Percentiles rank a stretch among this genome's conserved stretches.
These are phyloP conservation scores for Plebejus argus DNA, from an alignment of 2,888 invertebrate species.

Conservation along the genomic window DNA sequence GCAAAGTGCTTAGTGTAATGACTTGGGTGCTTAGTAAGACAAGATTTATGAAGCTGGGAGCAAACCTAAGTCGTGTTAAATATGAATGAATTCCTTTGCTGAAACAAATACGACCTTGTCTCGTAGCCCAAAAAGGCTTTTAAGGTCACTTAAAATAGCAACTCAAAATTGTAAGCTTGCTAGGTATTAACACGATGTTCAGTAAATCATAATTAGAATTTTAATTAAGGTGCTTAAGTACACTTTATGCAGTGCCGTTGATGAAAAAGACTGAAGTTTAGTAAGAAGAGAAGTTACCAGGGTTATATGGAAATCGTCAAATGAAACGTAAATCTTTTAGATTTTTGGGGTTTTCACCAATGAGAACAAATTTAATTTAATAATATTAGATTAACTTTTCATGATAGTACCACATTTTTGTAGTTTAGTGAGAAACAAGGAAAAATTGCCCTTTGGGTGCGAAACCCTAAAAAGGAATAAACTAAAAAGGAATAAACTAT, in stretches of 20 bases:
- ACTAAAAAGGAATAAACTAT: too few relatives aligned
- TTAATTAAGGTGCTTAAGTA: conserved; percentile 8
- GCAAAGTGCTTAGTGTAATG: conserved; percentile 44
- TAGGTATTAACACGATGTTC: conserved; percentile 17
- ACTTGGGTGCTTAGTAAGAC: conserved; percentile 44
- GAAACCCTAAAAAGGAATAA: too few relatives aligned
- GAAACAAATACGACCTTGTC: conserved; percentile 27
- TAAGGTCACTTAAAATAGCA: conserved; percentile 18
- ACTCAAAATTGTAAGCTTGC: neutral
- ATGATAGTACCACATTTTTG: too few relatives aligned
- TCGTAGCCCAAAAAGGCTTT: conserved; percentile 23
- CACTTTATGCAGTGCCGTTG: neutral
- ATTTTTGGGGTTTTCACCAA: too few relatives aligned
- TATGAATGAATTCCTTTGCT: conserved; percentile 31
- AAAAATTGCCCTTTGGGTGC: too few relatives aligned
- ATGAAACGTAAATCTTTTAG: too few relatives aligned
- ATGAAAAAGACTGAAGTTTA: neutral
- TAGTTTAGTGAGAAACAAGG: too few relatives aligned
- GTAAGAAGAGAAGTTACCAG: neutral
- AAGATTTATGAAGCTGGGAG: conserved; percentile 42
- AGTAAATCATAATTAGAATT: conserved; percentile 16
- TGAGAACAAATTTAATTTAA: too few relatives aligned
- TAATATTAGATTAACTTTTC: too few relatives aligned
- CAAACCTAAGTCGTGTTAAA: conserved; percentile 33
- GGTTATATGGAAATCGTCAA: too few relatives aligned